Conservation (phyloP, 2,888 invertebrate species). For the Gryllus longicercus region DNA sequence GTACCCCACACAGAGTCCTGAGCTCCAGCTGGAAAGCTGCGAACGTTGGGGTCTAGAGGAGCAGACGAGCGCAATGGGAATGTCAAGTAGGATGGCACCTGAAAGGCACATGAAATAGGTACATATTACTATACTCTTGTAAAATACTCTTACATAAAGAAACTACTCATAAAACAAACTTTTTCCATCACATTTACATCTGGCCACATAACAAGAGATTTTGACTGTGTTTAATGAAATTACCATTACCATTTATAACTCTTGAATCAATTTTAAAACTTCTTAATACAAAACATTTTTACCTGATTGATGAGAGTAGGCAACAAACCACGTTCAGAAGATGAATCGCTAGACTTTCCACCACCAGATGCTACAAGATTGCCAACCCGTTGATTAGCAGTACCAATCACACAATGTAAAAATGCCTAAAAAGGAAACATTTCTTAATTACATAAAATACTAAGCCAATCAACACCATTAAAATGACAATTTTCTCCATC, state of each 20-base stretch:
- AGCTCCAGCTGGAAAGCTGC: conserved; percentile 53
- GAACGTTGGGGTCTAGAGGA: conserved; percentile 54
- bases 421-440: conserved; percentile 37
- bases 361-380: no score
- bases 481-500: neutral
- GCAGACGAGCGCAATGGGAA: conserved; percentile 49
- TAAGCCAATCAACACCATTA: neutral
- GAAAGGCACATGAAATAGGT: neutral
- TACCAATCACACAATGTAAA: conserved; percentile 38
- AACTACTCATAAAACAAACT: no score
- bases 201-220: no score
- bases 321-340: conserved; percentile 37
- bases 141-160: no score
- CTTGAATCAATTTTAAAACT: no score
- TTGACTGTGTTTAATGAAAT: no score
- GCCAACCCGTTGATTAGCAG: no score
- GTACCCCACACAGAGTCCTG: conserved; percentile 57
- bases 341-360: no score
- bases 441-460: neutral
- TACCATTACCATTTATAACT: no score
- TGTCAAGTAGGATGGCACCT: conserved; percentile 52
- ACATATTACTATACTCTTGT: neutral
- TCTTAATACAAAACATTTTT: conserved; percentile 23
- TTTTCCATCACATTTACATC: no score
- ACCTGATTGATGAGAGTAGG: conserved; percentile 40